A percentile compares a stretch with the other conserved stretches of the same genome.
phyloP scores from a whole-genome alignment of 2,797 vertebrate genomes.

The Scomberomorus guttatus region DNA sequence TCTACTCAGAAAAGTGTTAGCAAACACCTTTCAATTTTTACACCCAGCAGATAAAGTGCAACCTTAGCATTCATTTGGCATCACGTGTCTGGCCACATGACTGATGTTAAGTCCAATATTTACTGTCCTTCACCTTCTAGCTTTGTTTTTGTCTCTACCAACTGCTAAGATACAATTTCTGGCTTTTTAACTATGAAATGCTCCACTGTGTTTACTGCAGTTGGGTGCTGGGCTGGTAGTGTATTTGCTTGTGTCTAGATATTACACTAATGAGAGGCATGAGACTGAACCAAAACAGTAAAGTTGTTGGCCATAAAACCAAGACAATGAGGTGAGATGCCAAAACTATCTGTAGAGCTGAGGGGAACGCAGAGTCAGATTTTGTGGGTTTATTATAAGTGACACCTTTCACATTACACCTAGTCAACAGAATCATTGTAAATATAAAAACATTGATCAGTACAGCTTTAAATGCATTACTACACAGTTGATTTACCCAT shows the following conservation, averaged over 20 bases:
- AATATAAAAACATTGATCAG: slow-evolving; percentile 13
- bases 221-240: not conserved
- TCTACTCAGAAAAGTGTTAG: not conserved
- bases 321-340: too few species aligned
- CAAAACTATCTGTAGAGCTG: not conserved
- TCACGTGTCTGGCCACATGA: not conserved
- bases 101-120: not conserved
- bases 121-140: not conserved
- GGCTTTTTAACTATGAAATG: not conserved
- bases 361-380: not conserved
- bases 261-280: not conserved
- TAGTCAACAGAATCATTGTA: slow-evolving; percentile 4
- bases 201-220: not conserved
- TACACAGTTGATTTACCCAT: slow-evolving; percentile 6
- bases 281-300: not conserved
- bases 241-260: not conserved
- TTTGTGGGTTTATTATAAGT: not conserved
- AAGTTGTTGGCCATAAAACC: too few species aligned
- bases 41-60: not conserved
- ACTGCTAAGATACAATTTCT: slow-evolving; percentile 1
- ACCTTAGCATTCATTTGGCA: not conserved
- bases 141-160: not conserved
- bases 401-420: not conserved
- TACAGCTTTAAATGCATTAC: slow-evolving; percentile 18
- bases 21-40: not conserved